Percentiles rank a stretch among this genome's conserved stretches.
phyloP scores from a whole-genome alignment of 1,140 invertebrate species.

The Cepaea nemoralis region DNA sequence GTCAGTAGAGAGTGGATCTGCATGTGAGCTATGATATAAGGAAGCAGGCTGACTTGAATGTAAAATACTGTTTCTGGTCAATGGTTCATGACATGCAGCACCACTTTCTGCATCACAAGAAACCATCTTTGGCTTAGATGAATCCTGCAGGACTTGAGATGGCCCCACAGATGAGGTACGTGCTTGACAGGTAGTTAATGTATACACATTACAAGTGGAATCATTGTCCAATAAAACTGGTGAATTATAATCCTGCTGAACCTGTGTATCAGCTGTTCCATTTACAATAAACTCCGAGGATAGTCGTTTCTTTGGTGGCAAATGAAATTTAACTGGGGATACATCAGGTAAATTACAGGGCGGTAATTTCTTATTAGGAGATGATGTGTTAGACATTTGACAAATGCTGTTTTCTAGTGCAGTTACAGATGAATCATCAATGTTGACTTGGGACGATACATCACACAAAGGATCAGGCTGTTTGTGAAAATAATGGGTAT shows the following conservation, averaged over 20 bases:
- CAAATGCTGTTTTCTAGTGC: no score
- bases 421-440: no score
- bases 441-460: background rate
- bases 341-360: background rate
- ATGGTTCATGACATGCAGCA: background rate
- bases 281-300: background rate
- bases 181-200: background rate
- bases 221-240: background rate
- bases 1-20: background rate
- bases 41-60: background rate
- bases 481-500: background rate
- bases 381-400: no score
- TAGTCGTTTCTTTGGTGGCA: slow-evolving; percentile 18
- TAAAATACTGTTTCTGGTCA: background rate
- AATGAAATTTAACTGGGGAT: background rate
- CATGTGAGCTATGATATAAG: background rate
- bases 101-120: background rate
- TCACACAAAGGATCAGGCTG: no score
- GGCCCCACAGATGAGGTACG: background rate
- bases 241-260: background rate
- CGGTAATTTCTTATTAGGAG: background rate
- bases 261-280: background rate
- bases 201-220: background rate
- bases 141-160: background rate
- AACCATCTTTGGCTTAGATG: background rate